Conservation (phyloP, 2,888 invertebrate species). For the Tenthredo livida region DNA sequence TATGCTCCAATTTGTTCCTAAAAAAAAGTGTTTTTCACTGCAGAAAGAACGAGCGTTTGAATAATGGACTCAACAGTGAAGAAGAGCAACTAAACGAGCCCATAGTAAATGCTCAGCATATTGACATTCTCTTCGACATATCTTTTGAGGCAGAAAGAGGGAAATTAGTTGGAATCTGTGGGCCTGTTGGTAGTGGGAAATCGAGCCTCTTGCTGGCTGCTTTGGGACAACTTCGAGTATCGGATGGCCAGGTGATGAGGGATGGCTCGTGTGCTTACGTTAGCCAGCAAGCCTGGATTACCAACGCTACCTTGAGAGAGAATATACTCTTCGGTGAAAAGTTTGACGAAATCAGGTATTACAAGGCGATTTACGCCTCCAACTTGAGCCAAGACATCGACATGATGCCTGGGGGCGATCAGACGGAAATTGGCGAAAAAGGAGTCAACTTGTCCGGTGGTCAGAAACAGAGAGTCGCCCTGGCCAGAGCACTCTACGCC, state of each 20-base stretch:
- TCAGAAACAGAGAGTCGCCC: constrained; percentile 80
- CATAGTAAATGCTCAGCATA: background rate
- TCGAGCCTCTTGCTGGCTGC: constrained; percentile 80
- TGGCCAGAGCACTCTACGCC: constrained; percentile 81
- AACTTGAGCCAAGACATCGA: constrained; percentile 80
- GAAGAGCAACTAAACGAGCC: constrained; percentile 59
- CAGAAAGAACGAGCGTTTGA: background rate
- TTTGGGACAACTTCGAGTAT: constrained; percentile 79
- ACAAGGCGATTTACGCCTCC: constrained; percentile 79
- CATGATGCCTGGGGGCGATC: constrained; percentile 80
- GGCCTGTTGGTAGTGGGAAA: constrained; percentile 81
- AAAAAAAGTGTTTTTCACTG: background rate
- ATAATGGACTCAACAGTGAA: background rate
- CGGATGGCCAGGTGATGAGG: constrained; percentile 77
- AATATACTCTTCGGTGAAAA: constrained; percentile 82
- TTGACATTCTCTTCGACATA: constrained; percentile 70
- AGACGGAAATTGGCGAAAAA: constrained; percentile 81
- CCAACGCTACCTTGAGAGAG: constrained; percentile 82
- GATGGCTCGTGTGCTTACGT: constrained; percentile 80
- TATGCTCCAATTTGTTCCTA: background rate
- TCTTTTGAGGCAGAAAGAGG: constrained; percentile 75
- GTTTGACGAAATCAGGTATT: constrained; percentile 80
- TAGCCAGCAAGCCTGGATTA: constrained; percentile 82
- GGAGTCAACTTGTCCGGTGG: constrained; percentile 81
- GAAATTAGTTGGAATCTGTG: constrained; percentile 81